Evolutionary conservation across 2,113 vertebrate species (phyloP), one percentile per base, ranked within the genome.

Genomic region (Ceratotherium simum): DNA sequence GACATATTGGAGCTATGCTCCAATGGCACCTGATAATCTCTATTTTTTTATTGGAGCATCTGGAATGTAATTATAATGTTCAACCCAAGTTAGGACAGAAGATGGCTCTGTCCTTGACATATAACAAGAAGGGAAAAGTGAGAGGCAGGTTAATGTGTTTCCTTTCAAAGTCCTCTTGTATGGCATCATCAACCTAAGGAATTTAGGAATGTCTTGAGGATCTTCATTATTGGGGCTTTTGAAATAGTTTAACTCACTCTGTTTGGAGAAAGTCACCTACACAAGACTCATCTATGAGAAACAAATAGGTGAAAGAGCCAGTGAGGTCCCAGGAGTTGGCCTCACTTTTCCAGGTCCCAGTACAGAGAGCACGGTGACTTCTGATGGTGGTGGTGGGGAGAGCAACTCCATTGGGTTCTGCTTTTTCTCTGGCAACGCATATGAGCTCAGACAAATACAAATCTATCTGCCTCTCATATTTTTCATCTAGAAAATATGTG

Each of bases 401-500:
- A n/a, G 23, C 7, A 42, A 9, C 9, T 58, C 7, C 21, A 48
- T 2, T 25, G 65, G 27, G 18, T 60, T 92, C 46, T 90, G n/a
- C 18, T 64, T 84, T 96, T 51, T 8, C 69, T 90, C 60, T 48
- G 18, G 21, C 48, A 17, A 64, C 56, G 16, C 73, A 51, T 33
- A 14, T 73, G 73, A 46, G 73, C 79, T 85, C 23, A 86, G 79
- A 87, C n/a, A 92, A 91, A 54, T 84, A 46, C 67, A 13, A 81
- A 39, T 95, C 27, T 65, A 17, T 62, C 79, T 82, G 36, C 39
- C 21, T 64, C 62, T 91, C 21, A 29, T 69, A 85, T 14, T 95
- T 94, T 94, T 96, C 4, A 33, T 29, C 29, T 72, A 70, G 48
- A 83, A 96, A 94, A 83, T 56, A 67, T 39, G 31, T 67, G 48